Evolutionary conservation across 2,888 invertebrate genomes (phyloP).

Genomic region (Fabriciana adippe): DNA sequence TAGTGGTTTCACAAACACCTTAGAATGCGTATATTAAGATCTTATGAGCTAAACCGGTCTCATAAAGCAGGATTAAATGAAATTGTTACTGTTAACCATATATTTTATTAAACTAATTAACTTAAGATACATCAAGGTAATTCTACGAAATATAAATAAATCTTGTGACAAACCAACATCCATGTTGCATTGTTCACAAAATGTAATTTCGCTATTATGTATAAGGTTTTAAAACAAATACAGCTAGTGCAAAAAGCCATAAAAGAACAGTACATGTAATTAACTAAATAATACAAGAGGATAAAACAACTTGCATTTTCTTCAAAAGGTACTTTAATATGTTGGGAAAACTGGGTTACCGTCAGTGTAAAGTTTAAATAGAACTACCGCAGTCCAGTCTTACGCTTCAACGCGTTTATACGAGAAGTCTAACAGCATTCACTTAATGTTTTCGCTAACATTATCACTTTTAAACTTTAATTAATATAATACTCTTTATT

Average conservation of each 20-base stretch:
- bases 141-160: too few relatives aligned
- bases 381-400: constrained; percentile 19
- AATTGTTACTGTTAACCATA: too few relatives aligned
- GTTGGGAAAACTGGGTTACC: constrained; percentile 21
- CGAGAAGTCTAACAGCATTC: constrained; percentile 18
- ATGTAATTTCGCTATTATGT: too few relatives aligned
- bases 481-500: not conserved
- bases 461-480: constrained; percentile 8
- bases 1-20: too few relatives aligned
- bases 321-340: constrained; percentile 19
- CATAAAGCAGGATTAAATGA: too few relatives aligned
- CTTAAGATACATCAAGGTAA: too few relatives aligned
- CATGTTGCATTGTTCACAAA: too few relatives aligned
- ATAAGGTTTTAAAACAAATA: not conserved
- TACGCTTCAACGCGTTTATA: constrained; percentile 20
- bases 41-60: too few relatives aligned
- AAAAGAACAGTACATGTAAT: constrained; percentile 6
- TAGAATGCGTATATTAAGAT: too few relatives aligned
- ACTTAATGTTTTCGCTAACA: constrained; percentile 9
- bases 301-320: constrained; percentile 12
- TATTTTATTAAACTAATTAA: too few relatives aligned
- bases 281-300: constrained; percentile 3
- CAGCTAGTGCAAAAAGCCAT: not conserved
- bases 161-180: too few relatives aligned
- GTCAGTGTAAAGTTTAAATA: constrained; percentile 19